Evolutionary conservation across 1,140 invertebrate genomes (phyloP).

Genomic region (Bombus huntii): DNA sequence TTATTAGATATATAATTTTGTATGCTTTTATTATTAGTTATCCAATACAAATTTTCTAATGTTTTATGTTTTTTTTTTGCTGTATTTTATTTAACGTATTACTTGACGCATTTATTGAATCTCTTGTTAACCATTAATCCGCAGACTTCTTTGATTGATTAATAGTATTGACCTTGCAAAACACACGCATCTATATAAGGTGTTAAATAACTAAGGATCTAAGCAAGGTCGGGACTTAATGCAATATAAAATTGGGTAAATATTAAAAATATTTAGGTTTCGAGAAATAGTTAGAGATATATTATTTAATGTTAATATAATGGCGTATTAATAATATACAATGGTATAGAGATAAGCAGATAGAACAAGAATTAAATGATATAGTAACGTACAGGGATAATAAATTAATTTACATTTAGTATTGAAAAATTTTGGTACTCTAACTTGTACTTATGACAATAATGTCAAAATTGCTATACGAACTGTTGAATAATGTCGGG

Average conservation of each 20-base stretch:
- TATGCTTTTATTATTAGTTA: neutral
- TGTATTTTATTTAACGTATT: neutral
- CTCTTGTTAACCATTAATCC: neutral
- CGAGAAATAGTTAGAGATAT: neutral
- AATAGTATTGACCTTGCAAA: neutral
- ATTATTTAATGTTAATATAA: neutral
- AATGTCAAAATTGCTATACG: slow-evolving; percentile 31
- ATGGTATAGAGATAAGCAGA: neutral
- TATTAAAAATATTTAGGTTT: neutral
- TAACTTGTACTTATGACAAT: neutral
- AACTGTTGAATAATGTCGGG: slow-evolving; percentile 85
- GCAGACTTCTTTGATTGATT: neutral
- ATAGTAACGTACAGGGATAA: neutral
- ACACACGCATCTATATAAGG: neutral
- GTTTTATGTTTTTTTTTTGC: neutral
- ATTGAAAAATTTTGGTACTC: neutral
- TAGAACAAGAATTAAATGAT: neutral
- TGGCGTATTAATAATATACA: no score
- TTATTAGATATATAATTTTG: neutral
- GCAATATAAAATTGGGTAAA: neutral
- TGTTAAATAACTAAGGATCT: neutral
- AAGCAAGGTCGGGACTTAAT: neutral
- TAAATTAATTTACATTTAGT: neutral
- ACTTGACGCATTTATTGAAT: neutral
- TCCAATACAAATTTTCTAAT: neutral